Evolutionary conservation across 2,888 invertebrate species (phyloP).

Genomic region (Mesorhabditis belari): DNA sequence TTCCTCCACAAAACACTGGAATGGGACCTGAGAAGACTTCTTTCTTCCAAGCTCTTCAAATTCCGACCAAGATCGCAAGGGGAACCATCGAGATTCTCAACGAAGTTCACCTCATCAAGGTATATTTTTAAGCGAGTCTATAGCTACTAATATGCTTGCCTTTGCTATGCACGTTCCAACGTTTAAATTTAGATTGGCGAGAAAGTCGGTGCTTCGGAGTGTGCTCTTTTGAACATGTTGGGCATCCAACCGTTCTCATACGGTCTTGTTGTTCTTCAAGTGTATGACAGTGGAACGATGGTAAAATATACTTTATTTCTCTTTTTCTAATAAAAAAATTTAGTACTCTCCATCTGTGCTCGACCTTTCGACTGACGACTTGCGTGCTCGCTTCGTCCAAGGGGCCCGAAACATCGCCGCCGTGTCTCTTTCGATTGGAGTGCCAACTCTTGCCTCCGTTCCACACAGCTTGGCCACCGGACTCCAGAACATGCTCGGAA

Average conservation of each 20-base stretch:
- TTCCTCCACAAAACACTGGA: slow-evolving; percentile 98
- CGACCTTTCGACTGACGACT: slow-evolving; percentile 94
- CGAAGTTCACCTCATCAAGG: slow-evolving; percentile 63
- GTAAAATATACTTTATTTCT: too few relatives aligned
- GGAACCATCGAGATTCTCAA: slow-evolving; percentile 99
- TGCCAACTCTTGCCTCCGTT: slow-evolving; percentile 90
- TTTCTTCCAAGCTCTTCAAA: slow-evolving; percentile 99
- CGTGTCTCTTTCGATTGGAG: slow-evolving; percentile 83
- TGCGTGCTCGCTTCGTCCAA: slow-evolving; percentile 64
- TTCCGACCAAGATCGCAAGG: slow-evolving; percentile 98
- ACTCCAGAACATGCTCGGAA: slow-evolving; percentile 91
- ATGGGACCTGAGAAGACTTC: slow-evolving; percentile 98
- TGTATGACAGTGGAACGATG: slow-evolving; percentile 95
- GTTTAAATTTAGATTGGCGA: not conserved
- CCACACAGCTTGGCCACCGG: slow-evolving; percentile 96
- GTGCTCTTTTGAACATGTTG: slow-evolving; percentile 97
- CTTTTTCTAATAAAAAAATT: too few relatives aligned
- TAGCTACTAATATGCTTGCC: too few relatives aligned
- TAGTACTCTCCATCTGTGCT: slow-evolving; percentile 92
- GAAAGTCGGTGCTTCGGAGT: slow-evolving; percentile 96
- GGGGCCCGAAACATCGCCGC: slow-evolving; percentile 91
- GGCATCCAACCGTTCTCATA: slow-evolving; percentile 99
- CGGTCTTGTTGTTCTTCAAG: slow-evolving; percentile 79
- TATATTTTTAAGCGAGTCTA: slow-evolving; percentile 63
- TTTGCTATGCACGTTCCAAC: too few relatives aligned